Base-by-base conservation (phyloP, 2,113 vertebrate genomes). In the Tachycineta bicolor region DNA sequence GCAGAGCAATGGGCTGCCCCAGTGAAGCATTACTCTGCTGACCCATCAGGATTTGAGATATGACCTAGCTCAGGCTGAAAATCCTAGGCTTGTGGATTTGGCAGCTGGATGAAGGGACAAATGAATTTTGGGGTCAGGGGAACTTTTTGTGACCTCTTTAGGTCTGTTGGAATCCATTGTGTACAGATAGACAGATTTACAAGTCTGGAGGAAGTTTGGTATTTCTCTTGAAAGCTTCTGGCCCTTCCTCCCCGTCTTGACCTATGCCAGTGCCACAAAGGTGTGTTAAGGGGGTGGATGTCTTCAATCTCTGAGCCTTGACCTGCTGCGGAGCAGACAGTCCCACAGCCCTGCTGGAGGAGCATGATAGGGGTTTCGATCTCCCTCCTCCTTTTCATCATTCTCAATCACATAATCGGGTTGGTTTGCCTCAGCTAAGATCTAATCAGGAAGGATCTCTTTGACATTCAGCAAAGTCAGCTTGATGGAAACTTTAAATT, bases 381-480 rank as follows among this genome's bases (percentile, higher is more conserved):
- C 85, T 82, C 56, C 14, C 9, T 58, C 24, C 79, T 93, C 81
- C 41, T 88, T 93, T 93, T 87, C 83, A 58, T 77, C 58, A 2
- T 87, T 75, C 71, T 95, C 79, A 49, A 56, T 65, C 95, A 84
- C 55, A 62, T 86, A 80, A 87, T 90, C 5, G 5, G 71, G 28
- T 63, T 93, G 50, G 58, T 96, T 97, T 93, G 47, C 70, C 53
- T 97, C 82, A 95, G 82, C 76, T 53, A n/a, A 93, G 90, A 96
- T 97, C 62, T 97, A 91, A 97, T 97, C 94, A 92, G 86, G 63
- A 92, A 77, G 75, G 88, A 95, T 96, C 73, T 88, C 25, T 93
- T 59, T 97, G 97, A 96, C 93, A 97, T 97, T 94, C 50, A 95
- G 89, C 87, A 96, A 97, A 97, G 93, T 96, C 93, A 96, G 34